Evolutionary conservation across 1,140 invertebrate genomes (phyloP), one percentile per base, ranked within the genome.

Genomic region (Hycleus phaleratus): DNA sequence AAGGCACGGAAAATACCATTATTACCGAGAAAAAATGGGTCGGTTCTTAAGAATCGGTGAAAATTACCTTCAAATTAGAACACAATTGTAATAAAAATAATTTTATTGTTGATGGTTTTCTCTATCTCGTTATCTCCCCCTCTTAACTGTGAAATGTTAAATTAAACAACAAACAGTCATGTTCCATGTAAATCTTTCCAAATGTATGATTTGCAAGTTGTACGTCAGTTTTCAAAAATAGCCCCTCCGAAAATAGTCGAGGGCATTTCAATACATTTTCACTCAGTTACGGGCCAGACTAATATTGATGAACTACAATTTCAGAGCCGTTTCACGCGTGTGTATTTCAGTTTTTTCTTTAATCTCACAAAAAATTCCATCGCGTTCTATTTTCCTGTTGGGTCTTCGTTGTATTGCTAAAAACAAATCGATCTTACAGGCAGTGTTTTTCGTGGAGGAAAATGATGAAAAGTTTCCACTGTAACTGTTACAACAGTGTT

Each of bases 161-260:
- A 42, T 42, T 10, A 9, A 42, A 9, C 9, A 11, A 10, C 40
- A 42, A 42, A 42, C 11, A n/a, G 40, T 42, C 11, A 42, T 42
- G 40, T 42, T 42, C 40, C 3, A 7, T 11, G 9, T n/a, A 42
- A 10, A 42, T 42, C 9, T 47, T 53, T 53, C 51, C 44, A 46
- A 7, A 45, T 47, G 44, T 38, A 9, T 55, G 52, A 55, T 55
- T 55, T 55, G 52, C 52, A 55, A 46, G 45, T 40, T 11, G 55
- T 45, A 53, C 44, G 58, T 59, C 58, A 59, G 24, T 62, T 62
- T 62, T 62, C 56, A 62, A 62, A 62, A 62, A 62, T 58, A 62
- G 60, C 48, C 25, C 49, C 50, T 46, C 56, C 55, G 48, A 50
- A 62, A 62, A 62, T 62, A 62, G 56, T 40, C 26, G 32, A 32